phyloP scores from a whole-genome alignment of 2,888 invertebrate genomes.

The Melanchra persicariae region DNA sequence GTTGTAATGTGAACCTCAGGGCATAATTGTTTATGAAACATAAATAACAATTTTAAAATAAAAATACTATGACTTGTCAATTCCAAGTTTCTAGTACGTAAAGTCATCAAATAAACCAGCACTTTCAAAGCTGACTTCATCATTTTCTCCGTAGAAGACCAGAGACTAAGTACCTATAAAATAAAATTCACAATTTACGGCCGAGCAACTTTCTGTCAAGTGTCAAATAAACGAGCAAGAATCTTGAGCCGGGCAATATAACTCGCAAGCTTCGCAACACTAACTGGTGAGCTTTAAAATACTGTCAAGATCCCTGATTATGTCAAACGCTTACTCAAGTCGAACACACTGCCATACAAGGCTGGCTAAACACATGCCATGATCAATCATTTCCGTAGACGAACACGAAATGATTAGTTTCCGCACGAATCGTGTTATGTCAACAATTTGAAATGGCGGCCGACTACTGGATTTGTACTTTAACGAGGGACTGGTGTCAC shows the following conservation, averaged over 20 bases:
- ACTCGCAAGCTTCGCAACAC: slow-evolving; percentile 28
- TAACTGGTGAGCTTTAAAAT: slow-evolving; percentile 25
- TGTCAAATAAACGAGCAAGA: slow-evolving; percentile 31
- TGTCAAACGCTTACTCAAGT: slow-evolving; percentile 58
- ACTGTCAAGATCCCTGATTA: slow-evolving; percentile 56
- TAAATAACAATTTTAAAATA: slow-evolving; percentile 6
- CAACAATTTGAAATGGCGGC: slow-evolving; percentile 71
- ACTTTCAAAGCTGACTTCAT: slow-evolving; percentile 10
- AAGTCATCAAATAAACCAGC: background rate
- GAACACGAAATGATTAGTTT: slow-evolving; percentile 64
- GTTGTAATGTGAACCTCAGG: slow-evolving; percentile 7
- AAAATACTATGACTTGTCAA: slow-evolving; percentile 5
- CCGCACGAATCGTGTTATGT: slow-evolving; percentile 70
- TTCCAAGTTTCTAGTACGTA: background rate
- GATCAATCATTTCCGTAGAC: slow-evolving; percentile 68
- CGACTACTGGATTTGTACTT: slow-evolving; percentile 70
- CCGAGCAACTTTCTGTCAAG: slow-evolving; percentile 3
- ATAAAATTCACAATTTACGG: slow-evolving; percentile 12
- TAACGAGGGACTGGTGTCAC: slow-evolving; percentile 61
- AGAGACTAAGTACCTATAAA: background rate
- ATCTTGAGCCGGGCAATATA: slow-evolving; percentile 8
- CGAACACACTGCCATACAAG: slow-evolving; percentile 44
- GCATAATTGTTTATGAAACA: background rate
- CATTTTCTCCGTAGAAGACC: slow-evolving; percentile 6
- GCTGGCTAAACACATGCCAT: slow-evolving; percentile 63